These are phyloP conservation scores for Notoglanidium macrostoma DNA, from an alignment of 2,797 vertebrate species.

Conservation along the genomic window DNA sequence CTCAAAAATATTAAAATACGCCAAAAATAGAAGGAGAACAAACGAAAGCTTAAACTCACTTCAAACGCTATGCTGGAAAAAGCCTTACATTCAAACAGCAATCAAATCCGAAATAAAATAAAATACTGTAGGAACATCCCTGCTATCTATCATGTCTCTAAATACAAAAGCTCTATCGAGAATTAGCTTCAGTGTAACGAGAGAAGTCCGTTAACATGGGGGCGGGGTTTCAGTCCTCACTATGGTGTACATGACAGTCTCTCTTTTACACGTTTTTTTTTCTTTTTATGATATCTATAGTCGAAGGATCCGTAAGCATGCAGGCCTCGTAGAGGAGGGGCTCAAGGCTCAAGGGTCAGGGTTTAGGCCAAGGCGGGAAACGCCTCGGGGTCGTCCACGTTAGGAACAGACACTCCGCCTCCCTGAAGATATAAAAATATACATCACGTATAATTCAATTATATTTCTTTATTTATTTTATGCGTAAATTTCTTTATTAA, in stretches of 20 bases:
- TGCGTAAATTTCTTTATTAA: no score
- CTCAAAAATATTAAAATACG: neutral
- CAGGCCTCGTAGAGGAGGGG: slow-evolving; percentile 92
- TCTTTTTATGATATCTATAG: slow-evolving; percentile 80
- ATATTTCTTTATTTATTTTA: neutral
- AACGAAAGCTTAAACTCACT: slow-evolving; percentile 73
- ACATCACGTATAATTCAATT: neutral
- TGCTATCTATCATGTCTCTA: slow-evolving; percentile 89
- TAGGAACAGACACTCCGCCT: slow-evolving; percentile 90
- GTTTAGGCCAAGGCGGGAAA: slow-evolving; percentile 95
- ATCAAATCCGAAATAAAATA: slow-evolving; percentile 85
- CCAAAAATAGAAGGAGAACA: slow-evolving; percentile 1
- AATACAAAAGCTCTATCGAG: slow-evolving; percentile 99
- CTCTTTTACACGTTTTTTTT: slow-evolving; percentile 70
- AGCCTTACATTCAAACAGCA: slow-evolving; percentile 94
- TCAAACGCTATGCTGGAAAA: slow-evolving; percentile 86
- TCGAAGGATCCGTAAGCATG: slow-evolving; percentile 98
- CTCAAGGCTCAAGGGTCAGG: slow-evolving; percentile 70
- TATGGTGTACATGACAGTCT: slow-evolving; percentile 94
- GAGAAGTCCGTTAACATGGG: slow-evolving; percentile 89
- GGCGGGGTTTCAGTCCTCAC: slow-evolving; percentile 85
- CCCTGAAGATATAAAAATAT: slow-evolving; percentile 75
- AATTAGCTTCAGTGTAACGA: slow-evolving; percentile 95
- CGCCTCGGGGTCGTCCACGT: slow-evolving; percentile 98
- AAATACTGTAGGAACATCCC: slow-evolving; percentile 91